A percentile compares a stretch with the other conserved stretches of the same genome.
Evolutionary conservation across 2,888 invertebrate species (phyloP).

Genomic region (Archips crataeganus): DNA sequence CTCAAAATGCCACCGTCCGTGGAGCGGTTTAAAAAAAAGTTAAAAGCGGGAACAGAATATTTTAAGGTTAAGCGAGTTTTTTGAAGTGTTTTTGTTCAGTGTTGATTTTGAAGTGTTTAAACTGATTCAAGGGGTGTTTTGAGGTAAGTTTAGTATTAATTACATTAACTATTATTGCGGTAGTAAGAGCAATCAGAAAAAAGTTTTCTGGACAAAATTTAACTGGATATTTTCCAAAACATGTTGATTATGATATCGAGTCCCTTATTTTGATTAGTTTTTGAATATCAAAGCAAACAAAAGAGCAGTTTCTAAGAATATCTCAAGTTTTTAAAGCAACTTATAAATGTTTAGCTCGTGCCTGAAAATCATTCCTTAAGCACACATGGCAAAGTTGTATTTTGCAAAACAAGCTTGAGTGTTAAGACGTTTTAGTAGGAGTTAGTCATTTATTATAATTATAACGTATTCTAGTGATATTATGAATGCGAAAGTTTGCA

Average conservation of each 20-base stretch:
- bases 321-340: neutral
- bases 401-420: neutral
- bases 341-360: neutral
- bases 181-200: neutral
- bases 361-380: neutral
- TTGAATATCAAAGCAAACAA: too few relatives aligned
- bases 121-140: neutral
- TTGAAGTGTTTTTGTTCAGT: neutral
- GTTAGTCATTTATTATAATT: neutral
- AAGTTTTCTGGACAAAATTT: neutral
- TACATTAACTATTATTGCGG: neutral
- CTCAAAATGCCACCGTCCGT: neutral
- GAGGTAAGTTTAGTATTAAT: neutral
- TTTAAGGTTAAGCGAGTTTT: slow-evolving; percentile 1
- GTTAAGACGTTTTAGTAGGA: neutral
- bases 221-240: neutral
- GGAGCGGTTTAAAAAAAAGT: neutral
- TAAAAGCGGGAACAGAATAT: slow-evolving; percentile 7
- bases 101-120: neutral
- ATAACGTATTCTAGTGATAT: too few relatives aligned
- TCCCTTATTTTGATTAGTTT: too few relatives aligned
- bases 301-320: too few relatives aligned
- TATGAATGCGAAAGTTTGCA: too few relatives aligned
- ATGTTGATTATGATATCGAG: too few relatives aligned
- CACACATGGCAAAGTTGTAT: neutral